Evolutionary conservation across 2,888 invertebrate genomes (phyloP).

Genomic region (Peribatodes rhomboidaria): DNA sequence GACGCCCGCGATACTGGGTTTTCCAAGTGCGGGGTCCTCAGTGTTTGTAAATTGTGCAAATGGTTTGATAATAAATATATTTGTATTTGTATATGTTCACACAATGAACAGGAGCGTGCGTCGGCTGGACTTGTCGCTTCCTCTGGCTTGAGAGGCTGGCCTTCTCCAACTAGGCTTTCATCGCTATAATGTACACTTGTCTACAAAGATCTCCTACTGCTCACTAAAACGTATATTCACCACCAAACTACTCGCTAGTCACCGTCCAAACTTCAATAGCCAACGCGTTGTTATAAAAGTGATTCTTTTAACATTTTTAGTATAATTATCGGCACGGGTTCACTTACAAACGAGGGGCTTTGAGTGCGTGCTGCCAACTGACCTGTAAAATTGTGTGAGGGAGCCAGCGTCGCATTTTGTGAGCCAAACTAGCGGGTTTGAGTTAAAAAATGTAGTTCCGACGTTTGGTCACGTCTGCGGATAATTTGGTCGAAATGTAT

Average conservation of each 20-base stretch:
- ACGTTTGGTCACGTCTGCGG: neutral
- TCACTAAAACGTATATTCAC: neutral
- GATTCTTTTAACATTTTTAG: constrained; percentile 42
- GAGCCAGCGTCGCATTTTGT: neutral
- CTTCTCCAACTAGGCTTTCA: too few relatives aligned
- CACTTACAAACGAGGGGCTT: constrained; percentile 26
- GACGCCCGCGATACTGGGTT: too few relatives aligned
- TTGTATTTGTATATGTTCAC: too few relatives aligned
- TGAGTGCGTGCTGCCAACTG: constrained; percentile 7
- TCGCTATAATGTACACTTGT: too few relatives aligned
- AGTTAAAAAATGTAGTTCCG: neutral
- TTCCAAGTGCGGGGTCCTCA: too few relatives aligned
- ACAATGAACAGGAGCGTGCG: too few relatives aligned
- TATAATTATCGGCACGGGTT: constrained; percentile 38
- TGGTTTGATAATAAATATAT: too few relatives aligned
- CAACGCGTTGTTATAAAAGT: constrained; percentile 38
- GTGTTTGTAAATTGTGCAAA: too few relatives aligned
- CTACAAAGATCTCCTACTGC: constrained; percentile 18
- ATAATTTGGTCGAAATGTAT: neutral
- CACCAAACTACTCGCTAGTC: neutral
- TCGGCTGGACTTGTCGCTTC: too few relatives aligned
- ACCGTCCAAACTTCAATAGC: constrained; percentile 16
- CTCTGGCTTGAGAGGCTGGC: too few relatives aligned
- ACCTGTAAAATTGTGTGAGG: neutral
- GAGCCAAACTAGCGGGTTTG: neutral